Percentiles rank a stretch among this genome's conserved stretches.
These are phyloP conservation scores for Pristionchus fissidentatus DNA, from an alignment of 2,888 invertebrate species.

Conservation along the genomic window DNA sequence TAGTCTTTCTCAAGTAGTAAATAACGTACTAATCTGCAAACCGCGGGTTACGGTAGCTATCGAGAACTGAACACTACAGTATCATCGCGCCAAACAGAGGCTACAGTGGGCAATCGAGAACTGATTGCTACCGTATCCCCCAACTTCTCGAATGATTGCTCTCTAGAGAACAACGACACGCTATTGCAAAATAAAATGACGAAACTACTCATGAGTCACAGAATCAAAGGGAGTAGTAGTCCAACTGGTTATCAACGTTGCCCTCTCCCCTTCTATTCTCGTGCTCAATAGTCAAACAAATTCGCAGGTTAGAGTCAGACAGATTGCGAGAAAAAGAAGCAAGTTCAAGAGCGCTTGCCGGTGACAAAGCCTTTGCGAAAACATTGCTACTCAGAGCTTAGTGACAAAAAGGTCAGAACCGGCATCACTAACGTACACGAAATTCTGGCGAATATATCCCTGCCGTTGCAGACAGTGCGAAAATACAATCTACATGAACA, in stretches of 20 bases:
- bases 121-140: too few species aligned
- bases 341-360: background rate
- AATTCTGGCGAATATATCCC: too few species aligned
- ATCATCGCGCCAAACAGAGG: too few species aligned
- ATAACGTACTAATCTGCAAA: too few species aligned
- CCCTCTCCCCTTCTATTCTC: background rate
- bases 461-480: too few species aligned
- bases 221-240: background rate
- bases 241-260: conserved; percentile 25
- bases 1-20: too few species aligned
- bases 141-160: too few species aligned
- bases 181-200: background rate
- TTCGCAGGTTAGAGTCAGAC: background rate
- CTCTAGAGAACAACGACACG: too few species aligned
- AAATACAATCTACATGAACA: too few species aligned
- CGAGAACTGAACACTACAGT: too few species aligned
- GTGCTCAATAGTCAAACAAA: background rate
- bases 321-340: background rate
- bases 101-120: too few species aligned
- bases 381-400: background rate
- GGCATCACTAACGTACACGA: background rate
- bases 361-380: background rate
- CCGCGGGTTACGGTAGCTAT: too few species aligned
- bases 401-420: background rate
- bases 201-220: background rate